A percentile compares a stretch with the other conserved stretches of the same genome.
These are phyloP conservation scores for Eulemur coronatus DNA, from an alignment of 2,797 vertebrate genomes.

Conservation along the genomic window DNA sequence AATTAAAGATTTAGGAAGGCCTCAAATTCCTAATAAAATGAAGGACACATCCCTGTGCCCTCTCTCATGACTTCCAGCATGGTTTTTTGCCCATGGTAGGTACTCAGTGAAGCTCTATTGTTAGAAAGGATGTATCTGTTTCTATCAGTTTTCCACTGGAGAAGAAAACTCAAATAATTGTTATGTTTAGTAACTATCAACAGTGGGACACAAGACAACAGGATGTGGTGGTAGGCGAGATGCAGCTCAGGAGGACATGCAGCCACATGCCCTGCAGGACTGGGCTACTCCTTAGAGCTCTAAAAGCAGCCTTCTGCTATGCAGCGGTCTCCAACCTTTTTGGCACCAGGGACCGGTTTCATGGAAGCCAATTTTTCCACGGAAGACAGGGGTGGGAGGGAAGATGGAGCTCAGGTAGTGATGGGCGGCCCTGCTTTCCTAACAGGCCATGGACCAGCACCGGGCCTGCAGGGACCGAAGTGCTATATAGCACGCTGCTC, in stretches of 20 bases:
- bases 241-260: fast-evolving
- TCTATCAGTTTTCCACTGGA: neutral
- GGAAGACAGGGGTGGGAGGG: no score
- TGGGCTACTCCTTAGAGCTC: neutral
- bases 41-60: neutral
- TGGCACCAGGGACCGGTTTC: no score
- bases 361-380: no score
- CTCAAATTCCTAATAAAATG: neutral
- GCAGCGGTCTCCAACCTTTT: no score
- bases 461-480: fast-evolving
- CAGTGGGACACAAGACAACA: neutral
- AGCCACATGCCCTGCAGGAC: neutral
- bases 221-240: neutral
- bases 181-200: neutral
- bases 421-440: no score
- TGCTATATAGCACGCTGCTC: neutral
- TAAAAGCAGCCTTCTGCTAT: neutral
- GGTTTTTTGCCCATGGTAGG: neutral
- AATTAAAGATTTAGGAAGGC: neutral
- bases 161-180: neutral
- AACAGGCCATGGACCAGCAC: no score
- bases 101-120: neutral
- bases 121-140: neutral
- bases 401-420: no score
- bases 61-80: neutral